These are phyloP conservation scores for Phalera bucephala DNA, from an alignment of 2,888 invertebrate genomes.

Conservation along the genomic window DNA sequence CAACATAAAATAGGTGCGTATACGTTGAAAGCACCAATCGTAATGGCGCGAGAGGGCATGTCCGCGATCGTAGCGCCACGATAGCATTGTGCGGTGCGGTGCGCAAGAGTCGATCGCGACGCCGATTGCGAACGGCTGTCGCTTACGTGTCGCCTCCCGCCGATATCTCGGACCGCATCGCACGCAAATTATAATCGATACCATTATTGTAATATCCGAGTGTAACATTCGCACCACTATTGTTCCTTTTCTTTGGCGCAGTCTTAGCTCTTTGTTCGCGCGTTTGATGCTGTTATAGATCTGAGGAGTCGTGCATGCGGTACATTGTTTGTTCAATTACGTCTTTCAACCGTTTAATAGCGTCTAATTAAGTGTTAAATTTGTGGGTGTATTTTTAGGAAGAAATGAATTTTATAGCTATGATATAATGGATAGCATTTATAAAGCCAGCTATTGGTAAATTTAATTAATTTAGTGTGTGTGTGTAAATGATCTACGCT, in stretches of 20 bases:
- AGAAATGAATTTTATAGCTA: too few species aligned
- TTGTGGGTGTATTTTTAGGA: constrained; percentile 12
- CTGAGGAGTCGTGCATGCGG: constrained; percentile 34
- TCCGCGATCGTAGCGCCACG: constrained; percentile 74
- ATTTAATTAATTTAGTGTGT: too few species aligned
- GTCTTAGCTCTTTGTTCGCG: constrained; percentile 48
- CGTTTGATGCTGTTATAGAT: constrained; percentile 39
- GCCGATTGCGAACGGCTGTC: constrained; percentile 76
- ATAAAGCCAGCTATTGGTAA: too few species aligned
- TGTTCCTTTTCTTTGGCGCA: constrained; percentile 64
- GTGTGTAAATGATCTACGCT: too few species aligned
- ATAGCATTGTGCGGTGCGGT: constrained; percentile 76
- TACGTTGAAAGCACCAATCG: constrained; percentile 67
- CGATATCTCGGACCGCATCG: constrained; percentile 74
- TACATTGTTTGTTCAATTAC: constrained; percentile 41
- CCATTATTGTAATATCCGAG: constrained; percentile 81
- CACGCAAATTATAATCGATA: constrained; percentile 84
- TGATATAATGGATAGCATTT: too few species aligned
- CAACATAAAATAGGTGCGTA: constrained; percentile 59
- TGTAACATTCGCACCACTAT: constrained; percentile 75
- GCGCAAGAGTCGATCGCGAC: constrained; percentile 72
- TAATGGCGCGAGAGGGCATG: constrained; percentile 75
- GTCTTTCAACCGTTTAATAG: constrained; percentile 45
- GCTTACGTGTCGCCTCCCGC: constrained; percentile 76
- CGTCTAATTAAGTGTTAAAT: constrained; percentile 30